These are phyloP conservation scores for Stegophylla sp. DNA, from an alignment of 2,888 invertebrate species.

Conservation along the genomic window DNA sequence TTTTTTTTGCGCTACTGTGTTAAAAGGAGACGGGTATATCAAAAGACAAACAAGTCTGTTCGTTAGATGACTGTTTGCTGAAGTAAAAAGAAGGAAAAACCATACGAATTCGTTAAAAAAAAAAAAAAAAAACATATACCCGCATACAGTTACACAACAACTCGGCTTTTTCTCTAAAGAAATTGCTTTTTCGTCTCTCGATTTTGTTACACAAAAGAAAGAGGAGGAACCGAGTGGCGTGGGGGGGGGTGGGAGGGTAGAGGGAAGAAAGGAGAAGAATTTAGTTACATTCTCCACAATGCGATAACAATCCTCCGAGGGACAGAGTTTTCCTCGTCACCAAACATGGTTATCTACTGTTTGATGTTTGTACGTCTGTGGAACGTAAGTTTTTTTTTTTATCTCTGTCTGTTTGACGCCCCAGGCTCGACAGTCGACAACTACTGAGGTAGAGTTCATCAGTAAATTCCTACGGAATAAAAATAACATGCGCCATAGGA, in stretches of 20 bases:
- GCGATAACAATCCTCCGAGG: conserved; percentile 58
- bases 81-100: conserved; percentile 46
- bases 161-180: conserved; percentile 54
- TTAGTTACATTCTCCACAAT: conserved; percentile 58
- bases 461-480: conserved; percentile 8
- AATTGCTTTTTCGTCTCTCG: conserved; percentile 56
- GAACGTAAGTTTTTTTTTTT: conserved; percentile 49
- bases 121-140: conserved; percentile 40
- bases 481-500: conserved; percentile 16
- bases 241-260: too few species aligned
- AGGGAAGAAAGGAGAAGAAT: conserved; percentile 39
- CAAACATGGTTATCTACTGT: conserved; percentile 57
- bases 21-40: conserved; percentile 21
- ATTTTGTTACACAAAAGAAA: conserved; percentile 56
- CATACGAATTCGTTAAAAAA: conserved; percentile 52
- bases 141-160: not conserved
- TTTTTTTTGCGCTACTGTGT: conserved; percentile 5
- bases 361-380: conserved; percentile 50
- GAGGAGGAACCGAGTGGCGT: not conserved
- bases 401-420: conserved; percentile 27
- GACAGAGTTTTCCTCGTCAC: conserved; percentile 55
- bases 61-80: conserved; percentile 56
- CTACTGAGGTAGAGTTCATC: conserved; percentile 24
- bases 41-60: conserved; percentile 57
- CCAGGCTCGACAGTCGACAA: conserved; percentile 16